These are phyloP conservation scores for Diaperis boleti DNA, from an alignment of 2,888 invertebrate genomes.

Conservation along the genomic window DNA sequence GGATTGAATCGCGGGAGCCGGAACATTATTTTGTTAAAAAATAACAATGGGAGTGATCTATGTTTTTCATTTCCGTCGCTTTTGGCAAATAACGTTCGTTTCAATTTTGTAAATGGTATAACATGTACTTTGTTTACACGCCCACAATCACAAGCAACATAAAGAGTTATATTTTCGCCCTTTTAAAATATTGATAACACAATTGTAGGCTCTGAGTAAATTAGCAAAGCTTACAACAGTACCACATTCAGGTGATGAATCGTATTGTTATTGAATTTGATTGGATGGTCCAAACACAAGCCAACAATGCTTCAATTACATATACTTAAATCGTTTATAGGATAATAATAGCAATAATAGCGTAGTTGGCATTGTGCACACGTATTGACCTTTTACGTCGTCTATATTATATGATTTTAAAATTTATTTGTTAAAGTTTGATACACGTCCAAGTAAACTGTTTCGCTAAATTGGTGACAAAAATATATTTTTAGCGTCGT, in stretches of 20 bases:
- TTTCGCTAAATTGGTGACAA: background rate
- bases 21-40: conserved; percentile 5
- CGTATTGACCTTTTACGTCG: too few relatives aligned
- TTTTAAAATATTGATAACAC: conserved; percentile 22
- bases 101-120: conserved; percentile 34
- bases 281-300: conserved; percentile 27
- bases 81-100: conserved; percentile 31
- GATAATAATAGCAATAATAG: conserved; percentile 11
- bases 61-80: conserved; percentile 26
- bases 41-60: conserved; percentile 18
- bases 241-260: conserved; percentile 28
- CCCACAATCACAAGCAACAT: conserved; percentile 30
- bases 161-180: conserved; percentile 22
- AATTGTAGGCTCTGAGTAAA: conserved; percentile 31
- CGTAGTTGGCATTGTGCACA: too few relatives aligned
- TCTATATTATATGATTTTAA: too few relatives aligned
- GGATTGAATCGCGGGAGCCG: background rate
- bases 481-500: conserved; percentile 12
- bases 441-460: background rate
- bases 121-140: conserved; percentile 30
- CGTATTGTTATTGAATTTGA: conserved; percentile 38
- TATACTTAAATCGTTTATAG: conserved; percentile 29
- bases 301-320: conserved; percentile 22
- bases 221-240: conserved; percentile 18
- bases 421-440: background rate